A percentile compares a stretch with the other conserved stretches of the same genome.
Evolutionary conservation across 1,140 invertebrate species (phyloP).

Genomic region (Mamestra configurata): DNA sequence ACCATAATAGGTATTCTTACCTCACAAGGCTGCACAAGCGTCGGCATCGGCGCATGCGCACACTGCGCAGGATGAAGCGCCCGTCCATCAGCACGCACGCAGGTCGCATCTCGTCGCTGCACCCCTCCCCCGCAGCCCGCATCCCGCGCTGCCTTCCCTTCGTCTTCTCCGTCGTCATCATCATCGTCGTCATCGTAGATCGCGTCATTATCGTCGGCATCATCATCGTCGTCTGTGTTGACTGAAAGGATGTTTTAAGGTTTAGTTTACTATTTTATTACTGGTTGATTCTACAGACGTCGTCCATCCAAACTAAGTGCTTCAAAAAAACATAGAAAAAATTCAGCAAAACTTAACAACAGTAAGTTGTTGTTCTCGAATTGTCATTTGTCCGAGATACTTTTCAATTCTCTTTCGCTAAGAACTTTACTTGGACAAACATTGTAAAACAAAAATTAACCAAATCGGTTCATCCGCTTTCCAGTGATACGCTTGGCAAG

Average conservation of each 20-base stretch:
- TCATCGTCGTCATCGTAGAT: slow-evolving; percentile 71
- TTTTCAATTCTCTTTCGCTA: too few species aligned
- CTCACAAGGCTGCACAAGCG: slow-evolving; percentile 84
- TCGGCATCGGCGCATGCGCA: slow-evolving; percentile 76
- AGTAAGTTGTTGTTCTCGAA: too few species aligned
- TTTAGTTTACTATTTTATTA: too few species aligned
- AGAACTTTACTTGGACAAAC: too few species aligned
- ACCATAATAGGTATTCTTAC: slow-evolving; percentile 58
- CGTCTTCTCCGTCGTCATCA: slow-evolving; percentile 74
- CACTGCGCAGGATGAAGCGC: slow-evolving; percentile 78
- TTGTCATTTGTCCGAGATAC: too few species aligned
- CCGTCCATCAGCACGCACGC: slow-evolving; percentile 77
- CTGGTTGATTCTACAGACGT: too few species aligned
- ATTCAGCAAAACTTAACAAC: too few species aligned
- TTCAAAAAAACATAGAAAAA: too few species aligned
- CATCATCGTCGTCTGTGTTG: slow-evolving; percentile 48
- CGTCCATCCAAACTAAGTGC: too few species aligned
- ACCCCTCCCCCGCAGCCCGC: slow-evolving; percentile 83
- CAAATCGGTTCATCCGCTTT: too few species aligned
- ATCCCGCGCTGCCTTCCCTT: slow-evolving; percentile 59
- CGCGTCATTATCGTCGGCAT: slow-evolving; percentile 71
- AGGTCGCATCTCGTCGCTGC: slow-evolving; percentile 79
- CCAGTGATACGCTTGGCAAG: too few species aligned
- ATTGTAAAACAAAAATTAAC: too few species aligned
- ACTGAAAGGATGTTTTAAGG: background rate